Percentiles rank a stretch among this genome's conserved stretches.
These are phyloP conservation scores for Apamea sordens DNA, from an alignment of 2,888 invertebrate genomes.

Conservation along the genomic window DNA sequence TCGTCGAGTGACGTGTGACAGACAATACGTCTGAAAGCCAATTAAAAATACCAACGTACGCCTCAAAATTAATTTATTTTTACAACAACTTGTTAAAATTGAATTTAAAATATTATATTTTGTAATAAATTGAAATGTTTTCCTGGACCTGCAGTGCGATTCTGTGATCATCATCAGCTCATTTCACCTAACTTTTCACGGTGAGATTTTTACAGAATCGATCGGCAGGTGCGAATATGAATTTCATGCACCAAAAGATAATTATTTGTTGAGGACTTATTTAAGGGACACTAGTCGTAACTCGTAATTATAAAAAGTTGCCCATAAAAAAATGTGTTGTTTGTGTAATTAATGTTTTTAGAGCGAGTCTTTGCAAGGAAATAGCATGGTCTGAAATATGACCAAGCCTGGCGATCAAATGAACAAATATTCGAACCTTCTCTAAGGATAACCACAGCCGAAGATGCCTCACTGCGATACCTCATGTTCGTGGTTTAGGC, in stretches of 20 bases:
- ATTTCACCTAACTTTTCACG: no score
- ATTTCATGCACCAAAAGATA: background rate
- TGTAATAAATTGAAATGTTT: background rate
- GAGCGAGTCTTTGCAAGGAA: background rate
- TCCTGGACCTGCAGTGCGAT: no score
- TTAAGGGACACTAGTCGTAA: background rate
- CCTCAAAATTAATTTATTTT: background rate
- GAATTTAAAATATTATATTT: background rate
- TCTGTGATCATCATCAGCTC: no score
- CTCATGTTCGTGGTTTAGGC: no score
- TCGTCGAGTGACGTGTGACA: background rate
- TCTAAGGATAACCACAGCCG: no score
- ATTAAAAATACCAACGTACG: slow-evolving; percentile 16
- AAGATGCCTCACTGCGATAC: no score
- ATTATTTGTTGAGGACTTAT: background rate
- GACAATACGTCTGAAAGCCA: slow-evolving; percentile 6
- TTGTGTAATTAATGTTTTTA: no score
- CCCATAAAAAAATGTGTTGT: background rate
- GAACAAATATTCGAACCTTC: no score
- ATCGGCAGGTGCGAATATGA: background rate
- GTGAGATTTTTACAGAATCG: no score
- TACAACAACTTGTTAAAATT: background rate
- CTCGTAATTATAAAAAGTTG: no score
- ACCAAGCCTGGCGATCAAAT: background rate
- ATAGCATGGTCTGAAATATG: background rate